Evolutionary conservation across 2,113 vertebrate species (phyloP), one percentile per base, ranked within the genome.

Genomic region (Machaerirhynchus nigripectus): DNA sequence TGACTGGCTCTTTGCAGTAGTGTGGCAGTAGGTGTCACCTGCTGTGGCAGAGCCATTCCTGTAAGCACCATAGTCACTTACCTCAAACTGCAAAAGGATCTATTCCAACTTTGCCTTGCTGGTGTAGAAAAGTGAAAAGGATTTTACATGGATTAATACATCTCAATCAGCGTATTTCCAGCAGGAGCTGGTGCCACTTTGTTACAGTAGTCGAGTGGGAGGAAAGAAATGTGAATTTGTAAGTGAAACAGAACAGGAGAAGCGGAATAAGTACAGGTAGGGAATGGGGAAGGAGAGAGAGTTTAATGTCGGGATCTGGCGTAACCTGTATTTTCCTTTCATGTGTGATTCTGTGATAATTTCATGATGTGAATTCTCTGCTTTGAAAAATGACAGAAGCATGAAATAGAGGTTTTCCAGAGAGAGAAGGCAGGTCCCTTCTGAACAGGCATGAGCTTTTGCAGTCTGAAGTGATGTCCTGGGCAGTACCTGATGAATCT

Each of bases 21-120:
- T 27, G 64, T 15, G 83, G 50, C 46, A 40, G 11, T 8, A 17
- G 46, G 24, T 6, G 22, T 44, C 35, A n/a, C 47, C n/a, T 44
- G 1, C 77, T 42, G 89, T 30, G 77, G 11, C 3, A 56, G 18
- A 22, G 47, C 68, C 3, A 0, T 47, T 76, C 9, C 73, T 53
- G 21, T 35, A 19, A 6, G 49, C 14, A 15, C 63, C 0, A 0
- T 13, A 13, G 46, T 28, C 31, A 15, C 7, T 31, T n/a, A 15
- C 8, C 74, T 73, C 35, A 20, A 22, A 49, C 74, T 74, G 52
- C 49, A 68, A 1, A 47, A 47, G 16, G 4, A 26, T 71, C 55
- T 42, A 53, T 63, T 53, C 40, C 53, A 63, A 20, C 57, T 80
- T 53, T 22, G 27, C 63, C 64, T 31, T 27, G 53, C 35, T 40